Conservation (phyloP, 2,888 invertebrate genomes). For the Dromius quadrimaculatus region DNA sequence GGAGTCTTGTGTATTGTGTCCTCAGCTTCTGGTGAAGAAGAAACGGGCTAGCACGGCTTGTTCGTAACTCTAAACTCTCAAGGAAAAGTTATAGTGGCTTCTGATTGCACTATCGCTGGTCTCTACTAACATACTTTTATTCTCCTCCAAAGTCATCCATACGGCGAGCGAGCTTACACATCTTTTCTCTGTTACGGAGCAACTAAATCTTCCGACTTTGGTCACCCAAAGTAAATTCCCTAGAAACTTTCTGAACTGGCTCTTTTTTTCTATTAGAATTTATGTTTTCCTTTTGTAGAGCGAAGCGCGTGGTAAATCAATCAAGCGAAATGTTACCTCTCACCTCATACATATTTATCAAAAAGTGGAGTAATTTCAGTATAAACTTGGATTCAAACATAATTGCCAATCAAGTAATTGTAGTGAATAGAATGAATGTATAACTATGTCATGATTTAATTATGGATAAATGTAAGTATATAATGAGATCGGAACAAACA, state of each 20-base stretch:
- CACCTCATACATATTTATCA: too few relatives aligned
- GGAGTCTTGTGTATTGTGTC: too few relatives aligned
- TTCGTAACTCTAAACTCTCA: slow-evolving; percentile 32
- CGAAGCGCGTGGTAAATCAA: too few relatives aligned
- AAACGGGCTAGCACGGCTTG: slow-evolving; percentile 24
- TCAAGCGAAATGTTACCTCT: too few relatives aligned
- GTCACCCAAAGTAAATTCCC: slow-evolving; percentile 50
- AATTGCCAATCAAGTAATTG: too few relatives aligned
- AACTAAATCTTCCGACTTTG: slow-evolving; percentile 46
- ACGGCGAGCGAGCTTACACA: slow-evolving; percentile 21
- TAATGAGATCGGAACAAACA: too few relatives aligned
- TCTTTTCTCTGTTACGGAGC: slow-evolving; percentile 31
- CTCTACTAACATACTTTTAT: slow-evolving; percentile 45
- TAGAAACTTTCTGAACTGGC: slow-evolving; percentile 38
- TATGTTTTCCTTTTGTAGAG: slow-evolving; percentile 44
- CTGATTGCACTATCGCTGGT: slow-evolving; percentile 38
- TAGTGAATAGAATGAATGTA: too few relatives aligned
- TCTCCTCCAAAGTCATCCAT: slow-evolving; percentile 45
- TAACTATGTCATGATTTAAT: too few relatives aligned
- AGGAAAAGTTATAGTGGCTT: slow-evolving; percentile 41
- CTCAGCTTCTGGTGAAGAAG: too few relatives aligned
- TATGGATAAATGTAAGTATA: too few relatives aligned
- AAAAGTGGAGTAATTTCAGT: too few relatives aligned
- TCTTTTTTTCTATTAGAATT: slow-evolving; percentile 44
- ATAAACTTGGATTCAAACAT: too few relatives aligned